phyloP scores from a whole-genome alignment of 1,140 invertebrate genomes.

The Drosophila prosaltans region DNA sequence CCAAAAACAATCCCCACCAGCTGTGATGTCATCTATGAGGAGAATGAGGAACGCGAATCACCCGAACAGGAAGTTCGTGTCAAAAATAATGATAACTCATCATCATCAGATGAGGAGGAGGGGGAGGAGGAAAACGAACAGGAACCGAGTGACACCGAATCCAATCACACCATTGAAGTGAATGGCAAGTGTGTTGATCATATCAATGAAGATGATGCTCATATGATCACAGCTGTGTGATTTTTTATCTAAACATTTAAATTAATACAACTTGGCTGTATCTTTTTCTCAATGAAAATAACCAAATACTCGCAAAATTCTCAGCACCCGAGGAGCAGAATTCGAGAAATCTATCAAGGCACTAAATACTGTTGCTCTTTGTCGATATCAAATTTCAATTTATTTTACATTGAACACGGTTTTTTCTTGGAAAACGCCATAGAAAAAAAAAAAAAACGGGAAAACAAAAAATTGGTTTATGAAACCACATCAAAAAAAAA shows the following conservation, averaged over 20 bases:
- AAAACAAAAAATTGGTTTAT: slow-evolving; percentile 64
- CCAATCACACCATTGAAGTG: slow-evolving; percentile 65
- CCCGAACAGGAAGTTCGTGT: slow-evolving; percentile 51
- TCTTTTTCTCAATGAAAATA: slow-evolving; percentile 21
- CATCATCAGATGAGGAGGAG: slow-evolving; percentile 3
- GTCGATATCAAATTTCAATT: slow-evolving; percentile 7
- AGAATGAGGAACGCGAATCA: slow-evolving; percentile 77
- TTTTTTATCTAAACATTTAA: background rate
- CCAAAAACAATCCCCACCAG: slow-evolving; percentile 78
- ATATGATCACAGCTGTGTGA: slow-evolving; percentile 76
- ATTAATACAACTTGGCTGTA: slow-evolving; percentile 37
- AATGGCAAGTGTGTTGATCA: slow-evolving; percentile 60
- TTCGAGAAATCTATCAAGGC: slow-evolving; percentile 17
- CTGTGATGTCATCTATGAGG: slow-evolving; percentile 83
- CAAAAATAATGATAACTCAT: slow-evolving; percentile 25
- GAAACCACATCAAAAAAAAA: slow-evolving; percentile 39
- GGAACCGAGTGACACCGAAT: slow-evolving; percentile 70
- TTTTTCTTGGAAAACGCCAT: slow-evolving; percentile 1
- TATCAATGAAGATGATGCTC: slow-evolving; percentile 72
- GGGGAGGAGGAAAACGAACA: slow-evolving; percentile 48
- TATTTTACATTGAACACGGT: slow-evolving; percentile 22
- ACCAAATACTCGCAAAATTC: slow-evolving; percentile 18
- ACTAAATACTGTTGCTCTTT: background rate
- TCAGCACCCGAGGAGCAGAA: slow-evolving; percentile 27
- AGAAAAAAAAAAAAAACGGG: slow-evolving; percentile 60